Base-by-base conservation (phyloP, 2,888 invertebrate genomes). In the Linnaemya vulpina region DNA sequence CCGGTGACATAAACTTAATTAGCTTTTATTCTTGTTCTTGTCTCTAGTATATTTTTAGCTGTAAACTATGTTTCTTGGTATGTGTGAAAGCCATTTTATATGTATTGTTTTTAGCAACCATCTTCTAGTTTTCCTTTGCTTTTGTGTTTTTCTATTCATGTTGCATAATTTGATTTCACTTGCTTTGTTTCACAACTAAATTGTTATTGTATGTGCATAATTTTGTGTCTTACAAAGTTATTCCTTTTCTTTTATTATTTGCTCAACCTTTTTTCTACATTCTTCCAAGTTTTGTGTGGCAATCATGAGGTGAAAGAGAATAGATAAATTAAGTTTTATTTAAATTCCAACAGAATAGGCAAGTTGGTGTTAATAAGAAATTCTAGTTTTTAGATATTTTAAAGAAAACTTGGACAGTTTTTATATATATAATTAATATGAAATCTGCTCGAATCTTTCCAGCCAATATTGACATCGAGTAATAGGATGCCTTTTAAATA, bases 1-100 rank as follows among this genome's bases (percentile, higher is more conserved):
- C 91, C 91, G 91, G 91, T 92, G 92, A 92, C 92, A 92, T 90
- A 92, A 92, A 92, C 92, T 92, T 92, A 92, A 92, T 92, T 92
- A 92, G 92, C 91, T 92, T 91, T 91, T 91, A 91, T 89, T 89
- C 89, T 88, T 88, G 88, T 89, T 89, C 20, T 88, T 90, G 88
- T 90, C 87, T 88, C 83, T 60, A 38, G 58, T 62, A 17, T 68
- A 51, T 25, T 68, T 43, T 68, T 43, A 46, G n/a, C 35, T 40
- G 49, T 77, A 68, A 46, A 58, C n/a, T 58, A 17, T 65, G 22
- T 30, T 0, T 30, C 30, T 30, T 30, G 30, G 30, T 43, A 35
- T 63, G 7, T 58, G 25, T 63, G 43, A 30, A 51, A 77, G 46
- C 49, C 9, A 58, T 38, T 58, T 38, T 60, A 20, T 65, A 46